Evolutionary conservation across 1,140 invertebrate species (phyloP).

Genomic region (Bombyx mori): DNA sequence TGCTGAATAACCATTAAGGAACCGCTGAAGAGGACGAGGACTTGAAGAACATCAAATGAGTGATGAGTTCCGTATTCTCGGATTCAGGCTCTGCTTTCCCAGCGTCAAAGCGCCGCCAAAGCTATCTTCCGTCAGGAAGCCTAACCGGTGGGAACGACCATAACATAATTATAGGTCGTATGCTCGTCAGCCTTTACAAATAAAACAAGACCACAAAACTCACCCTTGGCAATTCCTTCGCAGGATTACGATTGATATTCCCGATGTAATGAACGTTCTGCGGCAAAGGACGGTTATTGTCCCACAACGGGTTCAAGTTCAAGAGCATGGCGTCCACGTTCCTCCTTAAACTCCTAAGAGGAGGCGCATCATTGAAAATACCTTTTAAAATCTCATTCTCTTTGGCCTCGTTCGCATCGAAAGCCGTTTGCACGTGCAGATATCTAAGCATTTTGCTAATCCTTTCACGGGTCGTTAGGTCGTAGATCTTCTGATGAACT

Average conservation of each 20-base stretch:
- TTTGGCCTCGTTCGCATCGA: neutral
- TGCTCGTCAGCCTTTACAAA: neutral
- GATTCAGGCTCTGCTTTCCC: too few relatives aligned
- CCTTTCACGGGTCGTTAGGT: neutral
- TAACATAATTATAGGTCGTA: constrained; percentile 17
- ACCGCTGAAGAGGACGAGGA: too few relatives aligned
- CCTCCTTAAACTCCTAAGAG: constrained; percentile 20
- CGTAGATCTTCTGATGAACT: constrained; percentile 1
- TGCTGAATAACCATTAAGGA: too few relatives aligned
- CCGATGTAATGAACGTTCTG: constrained; percentile 74
- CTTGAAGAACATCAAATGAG: too few relatives aligned
- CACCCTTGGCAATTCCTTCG: constrained; percentile 46
- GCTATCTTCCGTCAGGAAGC: too few relatives aligned
- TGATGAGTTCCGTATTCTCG: too few relatives aligned
- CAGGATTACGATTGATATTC: constrained; percentile 67
- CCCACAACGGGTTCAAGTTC: constrained; percentile 71
- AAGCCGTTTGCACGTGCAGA: neutral
- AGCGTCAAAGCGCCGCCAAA: too few relatives aligned
- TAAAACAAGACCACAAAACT: constrained; percentile 20
- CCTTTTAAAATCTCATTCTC: neutral
- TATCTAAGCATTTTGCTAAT: neutral
- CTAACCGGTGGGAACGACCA: constrained; percentile 26
- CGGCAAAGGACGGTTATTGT: constrained; percentile 61
- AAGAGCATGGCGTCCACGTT: constrained; percentile 64
- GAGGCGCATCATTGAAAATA: constrained; percentile 19